Percentiles rank a stretch among this genome's conserved stretches.
Conservation (phyloP, 92 coral and sea anemone genomes). For the Parazoanthus atlanticus region DNA sequence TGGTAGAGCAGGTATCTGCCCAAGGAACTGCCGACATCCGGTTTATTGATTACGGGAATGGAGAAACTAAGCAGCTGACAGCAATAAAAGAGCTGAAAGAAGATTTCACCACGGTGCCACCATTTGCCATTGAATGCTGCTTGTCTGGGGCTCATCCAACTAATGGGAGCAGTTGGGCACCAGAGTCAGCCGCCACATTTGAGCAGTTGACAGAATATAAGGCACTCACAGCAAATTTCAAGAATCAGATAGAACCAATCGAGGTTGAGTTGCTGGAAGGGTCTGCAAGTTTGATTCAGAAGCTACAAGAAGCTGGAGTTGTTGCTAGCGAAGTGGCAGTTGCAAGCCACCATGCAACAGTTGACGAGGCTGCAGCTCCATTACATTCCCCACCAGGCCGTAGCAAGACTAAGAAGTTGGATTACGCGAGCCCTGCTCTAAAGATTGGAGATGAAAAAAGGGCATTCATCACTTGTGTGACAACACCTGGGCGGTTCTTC, state of each 20-base stretch:
- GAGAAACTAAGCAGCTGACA: conserved; percentile 58
- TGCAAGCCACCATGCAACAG: conserved; percentile 13
- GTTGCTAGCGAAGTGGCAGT: conserved; percentile 46
- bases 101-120: conserved; percentile 58
- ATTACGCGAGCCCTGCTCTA: conserved; percentile 46
- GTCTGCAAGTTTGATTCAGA: conserved; percentile 45
- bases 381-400: conserved; percentile 17
- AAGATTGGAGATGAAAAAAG: conserved; percentile 58
- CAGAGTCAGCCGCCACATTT: conserved; percentile 53
- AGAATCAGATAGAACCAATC: conserved; percentile 35
- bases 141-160: conserved; percentile 62
- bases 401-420: conserved; percentile 31
- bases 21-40: conserved; percentile 57
- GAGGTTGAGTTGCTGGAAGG: conserved; percentile 57
- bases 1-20: conserved; percentile 48
- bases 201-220: conserved; percentile 60
- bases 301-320: conserved; percentile 35
- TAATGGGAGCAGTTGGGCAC: conserved; percentile 38
- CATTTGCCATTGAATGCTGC: conserved; percentile 73
- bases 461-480: conserved; percentile 57
- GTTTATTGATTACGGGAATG: conserved; percentile 91
- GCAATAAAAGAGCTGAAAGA: conserved; percentile 49
- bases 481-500: conserved; percentile 79
- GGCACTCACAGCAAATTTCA: conserved; percentile 55
- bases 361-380: not conserved